Conservation (phyloP, 2,888 invertebrate species). For the Lycia hirtaria region DNA sequence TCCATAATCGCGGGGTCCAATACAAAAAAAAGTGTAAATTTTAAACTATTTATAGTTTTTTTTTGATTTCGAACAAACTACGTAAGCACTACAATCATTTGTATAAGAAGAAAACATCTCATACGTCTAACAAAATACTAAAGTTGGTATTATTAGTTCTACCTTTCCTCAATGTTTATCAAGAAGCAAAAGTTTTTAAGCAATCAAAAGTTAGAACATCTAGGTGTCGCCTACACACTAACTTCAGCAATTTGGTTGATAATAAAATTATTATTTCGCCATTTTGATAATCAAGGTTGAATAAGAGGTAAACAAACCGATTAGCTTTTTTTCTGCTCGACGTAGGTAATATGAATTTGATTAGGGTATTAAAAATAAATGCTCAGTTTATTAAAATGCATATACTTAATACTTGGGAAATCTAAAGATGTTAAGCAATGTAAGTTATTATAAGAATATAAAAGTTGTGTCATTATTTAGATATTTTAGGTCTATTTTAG, state of each 20-base stretch:
- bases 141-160: background rate
- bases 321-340: slow-evolving; percentile 47
- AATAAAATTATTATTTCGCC: slow-evolving; percentile 19
- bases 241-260: slow-evolving; percentile 6
- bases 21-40: no score
- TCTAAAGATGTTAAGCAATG: no score
- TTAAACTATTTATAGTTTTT: no score
- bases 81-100: no score
- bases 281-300: slow-evolving; percentile 36
- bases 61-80: no score
- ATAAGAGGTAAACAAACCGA: slow-evolving; percentile 56
- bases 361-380: slow-evolving; percentile 32
- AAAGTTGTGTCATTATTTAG: no score
- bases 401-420: no score
- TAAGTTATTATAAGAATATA: no score
- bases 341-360: slow-evolving; percentile 44
- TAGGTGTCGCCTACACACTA: slow-evolving; percentile 8
- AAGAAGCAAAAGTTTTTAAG: slow-evolving; percentile 6
- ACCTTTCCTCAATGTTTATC: background rate
- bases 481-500: no score
- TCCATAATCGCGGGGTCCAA: no score
- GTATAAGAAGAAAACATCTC: background rate
- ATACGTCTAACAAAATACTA: background rate
- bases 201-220: slow-evolving; percentile 7
- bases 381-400: background rate